These are phyloP conservation scores for Mus pahari DNA, from an alignment of 2,113 vertebrate genomes.

Conservation along the genomic window DNA sequence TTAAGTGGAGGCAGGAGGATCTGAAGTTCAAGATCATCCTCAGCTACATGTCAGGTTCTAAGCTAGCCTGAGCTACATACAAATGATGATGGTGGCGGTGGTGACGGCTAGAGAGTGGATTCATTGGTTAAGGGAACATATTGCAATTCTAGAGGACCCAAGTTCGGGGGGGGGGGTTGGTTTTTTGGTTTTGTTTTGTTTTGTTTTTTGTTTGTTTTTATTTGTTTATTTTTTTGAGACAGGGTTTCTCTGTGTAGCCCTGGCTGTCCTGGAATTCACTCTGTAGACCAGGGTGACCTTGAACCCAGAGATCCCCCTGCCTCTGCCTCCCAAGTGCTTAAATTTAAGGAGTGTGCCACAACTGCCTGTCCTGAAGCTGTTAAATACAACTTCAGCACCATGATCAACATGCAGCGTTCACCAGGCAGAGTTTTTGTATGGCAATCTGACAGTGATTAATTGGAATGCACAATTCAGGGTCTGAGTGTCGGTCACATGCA, in stretches of 20 bases:
- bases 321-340: not conserved
- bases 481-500: rapidly evolving
- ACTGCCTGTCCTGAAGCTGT: not conserved
- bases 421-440: rapidly evolving
- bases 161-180: not conserved
- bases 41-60: not conserved
- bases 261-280: not conserved
- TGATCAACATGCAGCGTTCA: too few relatives aligned
- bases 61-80: not conserved
- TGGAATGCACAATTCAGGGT: not conserved
- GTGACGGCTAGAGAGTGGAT: not conserved
- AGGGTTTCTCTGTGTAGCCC: not conserved
- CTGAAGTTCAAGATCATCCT: not conserved
- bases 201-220: too few relatives aligned
- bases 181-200: too few relatives aligned
- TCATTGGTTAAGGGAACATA: not conserved
- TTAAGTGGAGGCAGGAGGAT: not conserved
- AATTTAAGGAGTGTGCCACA: not conserved
- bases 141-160: not conserved
- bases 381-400: too few relatives aligned
- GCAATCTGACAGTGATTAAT: not conserved
- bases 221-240: too few relatives aligned
- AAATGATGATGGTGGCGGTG: not conserved
- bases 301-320: not conserved
- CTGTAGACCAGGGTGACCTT: not conserved